Evolutionary conservation across 2,113 vertebrate genomes (phyloP), one percentile per base, ranked within the genome.

Genomic region (Tautogolabrus adspersus): DNA sequence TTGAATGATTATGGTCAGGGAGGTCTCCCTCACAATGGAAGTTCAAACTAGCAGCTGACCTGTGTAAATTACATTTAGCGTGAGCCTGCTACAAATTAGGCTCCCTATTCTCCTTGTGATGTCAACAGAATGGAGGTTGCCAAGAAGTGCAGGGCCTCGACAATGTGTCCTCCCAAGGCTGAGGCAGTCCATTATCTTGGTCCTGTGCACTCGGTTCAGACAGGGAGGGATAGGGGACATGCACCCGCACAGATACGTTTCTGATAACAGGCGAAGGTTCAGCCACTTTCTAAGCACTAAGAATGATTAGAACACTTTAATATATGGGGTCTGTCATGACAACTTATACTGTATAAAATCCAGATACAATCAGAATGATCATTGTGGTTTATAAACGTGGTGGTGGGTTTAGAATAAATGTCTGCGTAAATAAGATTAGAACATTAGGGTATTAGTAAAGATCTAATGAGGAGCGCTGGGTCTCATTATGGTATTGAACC

Each of bases 11-110:
- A 81, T 64, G 78, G 87, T 77, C 90, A 79, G 70, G 40, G 75
- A 84, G 84, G 87, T 87, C 88, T 66, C 13, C 58, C 52, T 42
- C 82, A 87, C 90, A 86, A 82, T 80, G 69, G 73, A 72, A 81
- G 90, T 91, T 91, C 85, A 92, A 79, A 81, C 87, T 68, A 76
- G 65, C 67, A 72, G 63, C 70, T 83, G 82, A 91, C 89, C 89
- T 82, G 83, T 75, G 82, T 83, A 91, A 89, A 93, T 90, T 88
- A 88, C 85, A 91, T 88, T 90, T 87, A 88, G 82, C 67, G 84
- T 78, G 79, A 76, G 75, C 59, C 83, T 85, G 72, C 86, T 82
- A 84, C 84, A 91, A 88, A 90, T 89, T 78, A 88, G 82, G 77
- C 54, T 79, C 52, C 58, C 84, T 57, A 75, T 91, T 91, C 89